Percentiles rank a stretch among this genome's conserved stretches.
phyloP scores from a whole-genome alignment of 2,888 invertebrate species.

The Theristus sp. region DNA sequence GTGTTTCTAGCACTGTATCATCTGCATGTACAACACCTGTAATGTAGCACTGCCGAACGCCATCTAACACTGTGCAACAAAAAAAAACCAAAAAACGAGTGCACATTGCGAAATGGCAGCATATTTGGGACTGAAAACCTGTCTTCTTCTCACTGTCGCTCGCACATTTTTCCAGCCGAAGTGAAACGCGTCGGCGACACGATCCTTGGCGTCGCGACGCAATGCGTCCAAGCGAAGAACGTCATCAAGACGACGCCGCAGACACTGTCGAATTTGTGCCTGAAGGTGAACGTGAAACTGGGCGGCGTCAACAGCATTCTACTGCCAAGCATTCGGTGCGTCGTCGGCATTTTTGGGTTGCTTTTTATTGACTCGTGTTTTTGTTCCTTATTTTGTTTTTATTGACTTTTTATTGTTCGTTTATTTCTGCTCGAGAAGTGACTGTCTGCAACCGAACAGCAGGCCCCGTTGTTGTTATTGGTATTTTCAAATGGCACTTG shows the following conservation, averaged over 20 bases:
- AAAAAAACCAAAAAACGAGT: no score
- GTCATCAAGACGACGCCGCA: conserved; percentile 99
- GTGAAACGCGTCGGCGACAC: conserved; percentile 98
- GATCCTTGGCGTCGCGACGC: conserved; percentile 94
- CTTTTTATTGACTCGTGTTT: no score
- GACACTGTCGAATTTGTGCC: conserved; percentile 91
- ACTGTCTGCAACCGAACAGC: neutral
- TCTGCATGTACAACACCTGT: no score
- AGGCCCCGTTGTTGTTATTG: neutral
- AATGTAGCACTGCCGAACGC: no score
- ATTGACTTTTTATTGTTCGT: neutral
- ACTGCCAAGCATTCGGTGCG: conserved; percentile 75
- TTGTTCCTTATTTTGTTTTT: no score
- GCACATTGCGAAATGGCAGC: no score
- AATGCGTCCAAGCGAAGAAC: conserved; percentile 99
- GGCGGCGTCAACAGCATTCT: conserved; percentile 98
- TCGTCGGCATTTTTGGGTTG: no score
- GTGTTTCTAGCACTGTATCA: no score
- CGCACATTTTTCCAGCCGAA: conserved; percentile 60
- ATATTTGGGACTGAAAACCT: no score
- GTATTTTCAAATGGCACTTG: no score
- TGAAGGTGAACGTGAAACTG: conserved; percentile 98
- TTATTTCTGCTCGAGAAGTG: neutral
- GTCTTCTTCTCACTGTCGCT: no score
- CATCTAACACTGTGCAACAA: no score